These are phyloP conservation scores for Sylvia atricapilla DNA, from an alignment of 2,113 vertebrate species.

Conservation along the genomic window DNA sequence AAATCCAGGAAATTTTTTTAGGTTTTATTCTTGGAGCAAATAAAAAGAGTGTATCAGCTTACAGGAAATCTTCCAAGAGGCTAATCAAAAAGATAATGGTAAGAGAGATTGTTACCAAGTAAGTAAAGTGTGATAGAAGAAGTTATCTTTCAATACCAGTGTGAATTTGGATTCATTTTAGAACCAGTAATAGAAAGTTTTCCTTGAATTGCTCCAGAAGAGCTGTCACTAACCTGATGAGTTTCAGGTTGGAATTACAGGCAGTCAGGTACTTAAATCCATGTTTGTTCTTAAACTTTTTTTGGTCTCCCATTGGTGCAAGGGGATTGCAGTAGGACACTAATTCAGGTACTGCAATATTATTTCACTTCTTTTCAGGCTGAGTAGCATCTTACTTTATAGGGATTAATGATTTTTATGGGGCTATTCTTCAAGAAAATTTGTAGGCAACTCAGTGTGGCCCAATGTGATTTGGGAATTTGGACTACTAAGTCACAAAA, in stretches of 20 bases:
- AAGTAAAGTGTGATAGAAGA: not conserved
- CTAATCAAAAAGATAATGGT: not conserved
- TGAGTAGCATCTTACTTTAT: not conserved
- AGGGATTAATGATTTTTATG: not conserved
- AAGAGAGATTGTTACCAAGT: not conserved
- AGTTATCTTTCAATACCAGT: not conserved
- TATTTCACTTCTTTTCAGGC: not conserved
- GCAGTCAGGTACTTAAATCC: not conserved
- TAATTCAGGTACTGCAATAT: not conserved
- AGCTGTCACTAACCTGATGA: not conserved
- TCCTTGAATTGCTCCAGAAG: not conserved
- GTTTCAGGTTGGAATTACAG: not conserved
- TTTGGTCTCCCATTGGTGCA: not conserved
- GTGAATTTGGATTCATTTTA: not conserved
- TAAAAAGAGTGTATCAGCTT: not conserved
- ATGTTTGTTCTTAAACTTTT: not conserved
- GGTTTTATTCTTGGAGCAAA: not conserved
- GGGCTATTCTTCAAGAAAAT: not conserved
- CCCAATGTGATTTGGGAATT: not conserved
- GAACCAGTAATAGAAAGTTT: not conserved
- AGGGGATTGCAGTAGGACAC: not conserved
- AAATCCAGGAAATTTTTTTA: not conserved
- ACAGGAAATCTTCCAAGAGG: not conserved
- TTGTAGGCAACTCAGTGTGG: not conserved
- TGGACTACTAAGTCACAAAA: not conserved